Base-by-base conservation (phyloP, 1,140 invertebrate genomes). In the Heliconius himera region DNA sequence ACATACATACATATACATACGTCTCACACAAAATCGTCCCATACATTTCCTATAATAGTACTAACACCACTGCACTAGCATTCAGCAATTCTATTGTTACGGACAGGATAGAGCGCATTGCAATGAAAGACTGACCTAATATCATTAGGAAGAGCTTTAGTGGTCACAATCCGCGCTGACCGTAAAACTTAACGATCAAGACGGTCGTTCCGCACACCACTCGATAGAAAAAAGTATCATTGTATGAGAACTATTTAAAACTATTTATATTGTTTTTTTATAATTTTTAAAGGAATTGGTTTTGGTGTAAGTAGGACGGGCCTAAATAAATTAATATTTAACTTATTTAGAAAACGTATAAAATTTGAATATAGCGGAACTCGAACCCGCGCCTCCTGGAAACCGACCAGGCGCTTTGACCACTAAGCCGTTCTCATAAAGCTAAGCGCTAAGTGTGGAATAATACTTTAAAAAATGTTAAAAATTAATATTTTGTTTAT, bases 121-220 rank as follows among this genome's bases (percentile, higher is more conserved):
- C 54, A 78, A 46, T 72, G 56, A 70, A 74, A 81, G 56, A 77
- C 76, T 70, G 75, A 77, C 76, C 80, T 77, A 73, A 74, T 81
- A 77, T 70, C 72, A 77, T 81, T 81, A 81, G 41, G 54, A 74
- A 70, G 41, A 80, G 73, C 66, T 77, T 82, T 80, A 77, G 78
- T 77, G 66, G 73, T 79, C 76, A 74, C 78, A 82, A 77, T 80
- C 75, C 74, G 75, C 76, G 54, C 56, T 77, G 80, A 54, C 78
- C 82, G 75, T 88, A 84, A 87, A 87, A 86, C 74, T 85, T 86
- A 85, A 88, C 80, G 81, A 81, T 82, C 71, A 74, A 38, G 72
- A 74, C 70, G 72, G 36, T 46, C 36, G 77, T 73, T 46, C 76
- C 13, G 54, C 49, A 29, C 26, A 54, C 38, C 29, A 72, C 70